Percentiles rank a stretch among this genome's conserved stretches.
Evolutionary conservation across 2,888 invertebrate species (phyloP).

Genomic region (Leptinotarsa juncta): DNA sequence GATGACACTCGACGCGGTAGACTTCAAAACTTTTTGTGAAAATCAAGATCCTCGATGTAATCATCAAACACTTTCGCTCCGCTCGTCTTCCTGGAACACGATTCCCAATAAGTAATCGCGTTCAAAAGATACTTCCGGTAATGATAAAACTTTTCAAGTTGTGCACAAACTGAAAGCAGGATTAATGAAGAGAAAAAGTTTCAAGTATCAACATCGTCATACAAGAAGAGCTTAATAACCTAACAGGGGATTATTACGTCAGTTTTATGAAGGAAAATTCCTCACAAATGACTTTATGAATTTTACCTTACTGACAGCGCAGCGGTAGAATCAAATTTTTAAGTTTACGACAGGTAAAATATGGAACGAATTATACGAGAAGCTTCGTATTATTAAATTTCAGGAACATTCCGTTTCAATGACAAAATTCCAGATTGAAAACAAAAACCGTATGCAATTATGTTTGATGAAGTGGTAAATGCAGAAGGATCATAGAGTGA

Average conservation of each 20-base stretch:
- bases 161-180: constrained; percentile 49
- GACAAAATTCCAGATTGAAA: not conserved
- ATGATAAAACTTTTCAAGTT: constrained; percentile 54
- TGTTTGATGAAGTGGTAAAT: not conserved
- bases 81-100: constrained; percentile 15
- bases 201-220: constrained; percentile 43
- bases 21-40: not conserved
- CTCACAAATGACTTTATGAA: constrained; percentile 39
- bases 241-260: constrained; percentile 37
- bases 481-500: not conserved
- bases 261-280: constrained; percentile 39
- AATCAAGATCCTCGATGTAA: not conserved
- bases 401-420: not conserved
- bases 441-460: not conserved
- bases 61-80: constrained; percentile 5
- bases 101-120: constrained; percentile 27
- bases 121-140: constrained; percentile 46
- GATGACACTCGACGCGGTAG: not conserved
- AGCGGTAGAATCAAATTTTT: constrained; percentile 17
- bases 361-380: not conserved
- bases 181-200: constrained; percentile 53
- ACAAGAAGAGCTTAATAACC: constrained; percentile 38
- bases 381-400: not conserved
- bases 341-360: not conserved
- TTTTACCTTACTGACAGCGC: constrained; percentile 28